Conservation (phyloP, 92 coral and sea anemone genomes). For the Meandrina meandrites region DNA sequence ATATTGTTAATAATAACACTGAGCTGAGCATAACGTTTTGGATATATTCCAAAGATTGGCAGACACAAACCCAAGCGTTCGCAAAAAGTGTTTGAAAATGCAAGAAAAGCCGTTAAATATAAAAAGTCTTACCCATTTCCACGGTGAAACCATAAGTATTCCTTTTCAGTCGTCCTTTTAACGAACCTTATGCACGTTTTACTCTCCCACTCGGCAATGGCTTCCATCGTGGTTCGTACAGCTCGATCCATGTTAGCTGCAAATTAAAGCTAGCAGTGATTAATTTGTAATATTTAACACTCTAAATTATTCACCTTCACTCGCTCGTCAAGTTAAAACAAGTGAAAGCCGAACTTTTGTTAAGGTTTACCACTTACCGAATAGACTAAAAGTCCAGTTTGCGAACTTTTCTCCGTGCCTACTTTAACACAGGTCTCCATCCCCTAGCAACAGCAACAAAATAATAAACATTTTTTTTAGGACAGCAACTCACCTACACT, state of each 20-base stretch:
- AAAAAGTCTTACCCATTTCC: constrained; percentile 76
- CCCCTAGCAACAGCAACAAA: neutral
- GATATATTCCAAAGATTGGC: neutral
- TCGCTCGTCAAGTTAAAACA: too few species aligned
- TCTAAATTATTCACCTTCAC: neutral
- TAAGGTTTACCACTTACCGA: neutral
- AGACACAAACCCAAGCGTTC: neutral
- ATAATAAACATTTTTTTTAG: neutral
- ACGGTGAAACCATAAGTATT: constrained; percentile 85
- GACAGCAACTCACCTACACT: constrained; percentile 77
- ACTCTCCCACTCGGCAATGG: constrained; percentile 95
- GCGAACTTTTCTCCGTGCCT: neutral
- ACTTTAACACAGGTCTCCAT: too few species aligned
- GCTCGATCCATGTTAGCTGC: constrained; percentile 86
- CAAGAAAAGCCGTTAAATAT: neutral
- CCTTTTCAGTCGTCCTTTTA: constrained; percentile 73
- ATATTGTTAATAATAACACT: too few species aligned
- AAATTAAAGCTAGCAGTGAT: neutral
- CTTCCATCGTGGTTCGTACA: constrained; percentile 76
- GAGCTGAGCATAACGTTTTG: neutral
- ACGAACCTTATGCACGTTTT: constrained; percentile 84
- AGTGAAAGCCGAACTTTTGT: neutral
- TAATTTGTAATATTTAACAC: too few species aligned
- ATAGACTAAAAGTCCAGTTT: neutral
- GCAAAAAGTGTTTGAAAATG: neutral